Conservation (phyloP, 2,113 vertebrate genomes). For the Cichladusa arquata region DNA sequence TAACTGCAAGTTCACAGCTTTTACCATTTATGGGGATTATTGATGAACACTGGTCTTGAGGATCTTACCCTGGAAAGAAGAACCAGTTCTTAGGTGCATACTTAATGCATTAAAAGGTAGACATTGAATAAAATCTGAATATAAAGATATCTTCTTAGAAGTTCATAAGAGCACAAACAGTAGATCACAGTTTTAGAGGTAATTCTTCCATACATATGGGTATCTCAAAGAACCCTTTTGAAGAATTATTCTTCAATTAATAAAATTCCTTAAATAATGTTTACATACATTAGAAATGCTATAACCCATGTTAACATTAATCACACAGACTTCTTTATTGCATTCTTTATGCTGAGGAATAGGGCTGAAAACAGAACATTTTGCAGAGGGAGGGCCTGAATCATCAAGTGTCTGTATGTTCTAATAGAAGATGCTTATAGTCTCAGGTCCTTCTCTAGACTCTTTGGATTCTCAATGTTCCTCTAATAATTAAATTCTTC, state of each 20-base stretch:
- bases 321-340: not conserved
- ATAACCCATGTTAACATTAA: not conserved
- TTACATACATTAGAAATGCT: not conserved
- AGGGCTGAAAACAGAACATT: not conserved
- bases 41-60: slow-evolving; percentile 15
- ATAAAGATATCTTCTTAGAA: not conserved
- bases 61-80: slow-evolving; percentile 24
- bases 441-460: not conserved
- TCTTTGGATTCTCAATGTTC: not conserved
- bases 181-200: not conserved
- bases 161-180: not conserved
- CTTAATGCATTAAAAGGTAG: not conserved
- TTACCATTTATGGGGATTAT: slow-evolving; percentile 61
- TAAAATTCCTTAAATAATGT: not conserved
- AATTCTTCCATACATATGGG: not conserved
- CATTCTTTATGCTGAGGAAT: not conserved
- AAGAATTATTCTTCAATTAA: not conserved
- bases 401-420: not conserved
- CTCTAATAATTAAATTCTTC: not conserved
- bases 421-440: not conserved
- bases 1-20: slow-evolving; percentile 59
- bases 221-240: not conserved
- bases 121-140: not conserved
- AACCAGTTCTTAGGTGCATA: not conserved
- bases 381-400: not conserved